Base-by-base conservation (phyloP, 2,113 vertebrate species). In the Prochilodus magdalenae region DNA sequence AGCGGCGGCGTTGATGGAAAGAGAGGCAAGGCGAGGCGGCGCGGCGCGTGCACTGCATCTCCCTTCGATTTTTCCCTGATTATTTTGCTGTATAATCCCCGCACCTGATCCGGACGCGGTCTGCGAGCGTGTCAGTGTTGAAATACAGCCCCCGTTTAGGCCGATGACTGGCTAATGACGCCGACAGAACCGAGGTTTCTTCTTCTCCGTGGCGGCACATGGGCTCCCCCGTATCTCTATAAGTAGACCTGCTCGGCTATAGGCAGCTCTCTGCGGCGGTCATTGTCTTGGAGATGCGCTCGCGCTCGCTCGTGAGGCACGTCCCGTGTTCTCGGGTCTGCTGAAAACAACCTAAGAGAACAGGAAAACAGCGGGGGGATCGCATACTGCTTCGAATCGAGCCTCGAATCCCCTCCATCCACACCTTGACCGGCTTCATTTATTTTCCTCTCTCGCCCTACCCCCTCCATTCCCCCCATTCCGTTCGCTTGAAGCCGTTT, bases 161-260 rank as follows among this genome's bases (percentile, higher is more conserved):
- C 92, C 89, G 79, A 89, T 90, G 91, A 93, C 90, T 91, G 90
- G 85, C 88, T 88, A 75, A 86, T 93, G 92, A 93, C 91, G 92
- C 91, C 90, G 91, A 77, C 84, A 90, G 88, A 89, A 83, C 90
- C 93, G 89, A 79, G 59, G 85, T 83, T 77, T 81, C 73, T 73
- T 65, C 72, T 73, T 66, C 75, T 73, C 84, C 73, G 80, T 79
- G 80, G 74, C 47, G 77, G 75, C 79, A 81, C 72, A 83, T 88
- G 86, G 73, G 71, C 91, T 83, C 88, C 87, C 86, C 87, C 83
- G 84, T 90, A 88, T 92, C 89, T 91, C 88, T 82, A 53, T 66
- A 75, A 78, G 57, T 80, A 80, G 81, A 83, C 62, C 53, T 55
- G 67, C 77, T 85, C 75, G 69, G 53, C 75, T 86, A 89, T 90